Percentiles rank a stretch among this genome's conserved stretches.
These are phyloP conservation scores for Strigamia transsilvanica DNA, from an alignment of 2,888 invertebrate genomes.

Conservation along the genomic window DNA sequence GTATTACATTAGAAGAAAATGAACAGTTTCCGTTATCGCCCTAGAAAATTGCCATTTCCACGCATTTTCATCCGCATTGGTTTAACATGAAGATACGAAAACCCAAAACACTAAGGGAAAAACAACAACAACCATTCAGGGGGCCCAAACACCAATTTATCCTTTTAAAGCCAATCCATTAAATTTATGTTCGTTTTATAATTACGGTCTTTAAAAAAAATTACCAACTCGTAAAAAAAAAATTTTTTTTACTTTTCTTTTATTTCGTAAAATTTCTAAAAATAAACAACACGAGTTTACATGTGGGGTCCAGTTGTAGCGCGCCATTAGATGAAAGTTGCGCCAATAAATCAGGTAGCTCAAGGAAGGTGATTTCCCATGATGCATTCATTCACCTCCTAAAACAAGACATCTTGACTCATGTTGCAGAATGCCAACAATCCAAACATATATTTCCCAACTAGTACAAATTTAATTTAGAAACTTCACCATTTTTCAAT, in stretches of 20 bases:
- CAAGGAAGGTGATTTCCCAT: background rate
- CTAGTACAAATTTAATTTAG: background rate
- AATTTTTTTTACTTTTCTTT: too few relatives aligned
- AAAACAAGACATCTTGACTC: background rate
- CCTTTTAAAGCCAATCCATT: background rate
- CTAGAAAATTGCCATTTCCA: too few relatives aligned
- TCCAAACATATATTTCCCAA: background rate
- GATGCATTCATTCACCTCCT: background rate
- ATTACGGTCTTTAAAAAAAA: too few relatives aligned
- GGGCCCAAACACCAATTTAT: too few relatives aligned
- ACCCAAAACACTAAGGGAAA: too few relatives aligned
- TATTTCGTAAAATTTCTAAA: background rate
- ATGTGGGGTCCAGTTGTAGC: slow-evolving; percentile 15
- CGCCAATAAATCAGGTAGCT: slow-evolving; percentile 11
- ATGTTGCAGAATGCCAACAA: background rate
- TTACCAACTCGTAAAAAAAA: too few relatives aligned
- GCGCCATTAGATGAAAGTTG: background rate
- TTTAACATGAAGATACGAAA: too few relatives aligned
- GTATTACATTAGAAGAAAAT: too few relatives aligned
- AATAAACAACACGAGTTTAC: background rate
- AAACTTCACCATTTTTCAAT: background rate
- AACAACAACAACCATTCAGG: too few relatives aligned
- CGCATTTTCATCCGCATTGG: too few relatives aligned
- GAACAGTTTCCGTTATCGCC: too few relatives aligned
- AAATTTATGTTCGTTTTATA: background rate